These are phyloP conservation scores for Amphiprion clarkii DNA, from an alignment of 2,797 vertebrate genomes.

Conservation along the genomic window DNA sequence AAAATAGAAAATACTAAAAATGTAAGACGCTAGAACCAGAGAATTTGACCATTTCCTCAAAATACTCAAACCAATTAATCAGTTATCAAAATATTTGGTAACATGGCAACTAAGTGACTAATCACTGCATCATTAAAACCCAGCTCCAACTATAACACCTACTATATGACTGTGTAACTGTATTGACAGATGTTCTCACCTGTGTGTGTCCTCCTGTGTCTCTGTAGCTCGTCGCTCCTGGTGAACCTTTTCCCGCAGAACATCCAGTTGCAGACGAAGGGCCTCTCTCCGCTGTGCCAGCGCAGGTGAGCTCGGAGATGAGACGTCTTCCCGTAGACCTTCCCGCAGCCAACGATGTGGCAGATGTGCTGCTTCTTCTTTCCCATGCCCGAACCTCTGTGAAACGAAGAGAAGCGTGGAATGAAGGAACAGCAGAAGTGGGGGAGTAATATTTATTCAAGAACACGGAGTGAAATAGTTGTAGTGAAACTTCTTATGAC, in stretches of 20 bases:
- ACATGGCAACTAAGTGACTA: too few species aligned
- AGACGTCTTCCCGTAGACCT: conserved; percentile 95
- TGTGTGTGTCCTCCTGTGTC: conserved; percentile 98
- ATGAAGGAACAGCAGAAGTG: background rate
- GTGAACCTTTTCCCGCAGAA: conserved; percentile 99
- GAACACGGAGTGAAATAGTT: background rate
- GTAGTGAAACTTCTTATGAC: background rate
- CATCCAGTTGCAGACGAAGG: conserved; percentile 98
- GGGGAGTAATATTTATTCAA: background rate
- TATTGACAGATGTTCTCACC: conserved; percentile 77
- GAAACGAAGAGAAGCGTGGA: background rate
- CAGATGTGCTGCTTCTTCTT: conserved; percentile 98
- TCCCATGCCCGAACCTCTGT: conserved; percentile 94
- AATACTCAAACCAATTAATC: too few species aligned
- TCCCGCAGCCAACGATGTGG: conserved; percentile 92
- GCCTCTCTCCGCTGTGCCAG: conserved; percentile 99
- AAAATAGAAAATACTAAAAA: too few species aligned
- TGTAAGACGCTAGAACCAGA: too few species aligned
- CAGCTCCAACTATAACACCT: too few species aligned
- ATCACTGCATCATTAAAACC: too few species aligned
- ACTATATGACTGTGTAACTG: too few species aligned
- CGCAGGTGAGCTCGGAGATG: conserved; percentile 97
- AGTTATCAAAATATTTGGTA: too few species aligned
- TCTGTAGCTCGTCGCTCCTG: conserved; percentile 97
- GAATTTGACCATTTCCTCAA: too few species aligned